Conservation (phyloP, 2,888 invertebrate genomes). For the Lasioglossum calceatum region DNA sequence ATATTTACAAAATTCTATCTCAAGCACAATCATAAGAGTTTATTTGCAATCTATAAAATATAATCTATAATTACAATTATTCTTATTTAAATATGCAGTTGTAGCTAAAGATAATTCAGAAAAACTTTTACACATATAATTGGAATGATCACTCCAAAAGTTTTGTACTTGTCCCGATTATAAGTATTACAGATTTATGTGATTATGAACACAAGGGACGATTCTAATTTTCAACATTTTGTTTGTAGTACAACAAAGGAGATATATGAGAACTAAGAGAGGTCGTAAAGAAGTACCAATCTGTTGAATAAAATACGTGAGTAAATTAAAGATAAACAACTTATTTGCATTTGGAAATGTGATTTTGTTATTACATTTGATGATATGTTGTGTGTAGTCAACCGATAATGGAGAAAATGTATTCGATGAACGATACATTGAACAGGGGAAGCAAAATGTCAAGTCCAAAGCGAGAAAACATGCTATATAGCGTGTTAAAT, state of each 20-base stretch:
- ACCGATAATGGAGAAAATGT: conserved; percentile 51
- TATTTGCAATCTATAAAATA: neutral
- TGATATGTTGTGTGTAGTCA: conserved; percentile 58
- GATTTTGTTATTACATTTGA: conserved; percentile 35
- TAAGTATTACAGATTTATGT: neutral
- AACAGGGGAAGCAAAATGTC: conserved; percentile 40
- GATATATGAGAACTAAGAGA: conserved; percentile 52
- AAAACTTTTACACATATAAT: neutral
- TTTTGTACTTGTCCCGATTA: neutral
- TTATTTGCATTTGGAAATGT: conserved; percentile 47
- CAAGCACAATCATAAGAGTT: neutral
- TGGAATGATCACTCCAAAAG: neutral
- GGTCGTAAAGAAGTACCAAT: conserved; percentile 41
- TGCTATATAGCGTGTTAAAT: conserved; percentile 69
- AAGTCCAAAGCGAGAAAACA: conserved; percentile 66
- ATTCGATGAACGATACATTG: conserved; percentile 56
- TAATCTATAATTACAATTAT: neutral
- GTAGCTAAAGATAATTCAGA: neutral
- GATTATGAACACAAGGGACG: neutral
- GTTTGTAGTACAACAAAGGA: conserved; percentile 44
- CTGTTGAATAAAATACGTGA: conserved; percentile 70
- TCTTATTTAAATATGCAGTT: neutral
- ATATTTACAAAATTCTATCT: neutral
- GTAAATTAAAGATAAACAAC: conserved; percentile 53
- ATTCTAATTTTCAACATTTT: neutral